Percentiles rank a stretch among this genome's conserved stretches.
These are phyloP conservation scores for Gallinago undulata DNA, from an alignment of 2,113 vertebrate genomes.

Conservation along the genomic window DNA sequence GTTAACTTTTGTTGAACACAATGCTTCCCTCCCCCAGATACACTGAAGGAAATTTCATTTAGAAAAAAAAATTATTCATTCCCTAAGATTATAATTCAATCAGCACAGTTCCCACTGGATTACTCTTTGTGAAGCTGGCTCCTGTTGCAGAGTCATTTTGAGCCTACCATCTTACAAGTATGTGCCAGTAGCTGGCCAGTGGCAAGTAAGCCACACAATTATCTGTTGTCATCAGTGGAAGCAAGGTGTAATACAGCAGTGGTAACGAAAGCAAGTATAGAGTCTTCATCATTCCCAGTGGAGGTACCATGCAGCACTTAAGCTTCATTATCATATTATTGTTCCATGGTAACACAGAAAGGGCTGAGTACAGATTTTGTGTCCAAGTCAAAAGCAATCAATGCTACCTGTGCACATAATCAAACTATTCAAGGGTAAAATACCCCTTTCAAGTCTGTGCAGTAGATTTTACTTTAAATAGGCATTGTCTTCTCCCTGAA, in stretches of 20 bases:
- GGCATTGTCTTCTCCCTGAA: not conserved
- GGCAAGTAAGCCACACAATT: not conserved
- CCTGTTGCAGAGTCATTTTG: not conserved
- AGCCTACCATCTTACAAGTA: not conserved
- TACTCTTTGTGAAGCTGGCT: not conserved
- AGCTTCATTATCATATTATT: not conserved
- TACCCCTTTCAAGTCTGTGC: not conserved
- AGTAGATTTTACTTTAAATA: not conserved
- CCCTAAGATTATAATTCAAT: not conserved
- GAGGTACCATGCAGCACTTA: not conserved
- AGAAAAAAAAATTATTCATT: not conserved
- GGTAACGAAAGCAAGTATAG: not conserved
- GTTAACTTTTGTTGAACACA: not conserved
- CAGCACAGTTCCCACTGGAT: not conserved
- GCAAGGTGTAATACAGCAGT: not conserved
- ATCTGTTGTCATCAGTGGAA: not conserved
- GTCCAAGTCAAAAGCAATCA: not conserved
- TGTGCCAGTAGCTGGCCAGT: not conserved
- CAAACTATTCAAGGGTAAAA: not conserved
- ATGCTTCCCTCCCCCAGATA: not conserved
- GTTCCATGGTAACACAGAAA: not conserved
- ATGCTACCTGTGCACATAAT: not conserved
- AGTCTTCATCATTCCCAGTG: not conserved
- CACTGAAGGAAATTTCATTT: not conserved
- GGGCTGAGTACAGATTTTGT: not conserved